A percentile compares a stretch with the other conserved stretches of the same genome.
These are phyloP conservation scores for Dinoponera quadriceps DNA, from an alignment of 1,140 invertebrate genomes.

Conservation along the genomic window DNA sequence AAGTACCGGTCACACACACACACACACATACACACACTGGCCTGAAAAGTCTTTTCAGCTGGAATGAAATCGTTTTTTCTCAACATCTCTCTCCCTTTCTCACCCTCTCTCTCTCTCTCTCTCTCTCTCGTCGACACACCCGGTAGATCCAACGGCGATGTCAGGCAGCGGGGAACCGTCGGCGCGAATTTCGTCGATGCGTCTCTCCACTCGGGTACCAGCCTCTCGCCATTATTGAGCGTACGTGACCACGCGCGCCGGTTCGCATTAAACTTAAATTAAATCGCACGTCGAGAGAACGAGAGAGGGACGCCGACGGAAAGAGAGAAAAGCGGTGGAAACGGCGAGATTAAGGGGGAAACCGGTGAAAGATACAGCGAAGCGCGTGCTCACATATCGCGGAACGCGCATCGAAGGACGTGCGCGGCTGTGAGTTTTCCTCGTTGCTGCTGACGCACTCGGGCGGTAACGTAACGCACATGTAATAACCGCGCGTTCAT, in stretches of 20 bases:
- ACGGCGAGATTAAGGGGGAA: constrained; percentile 11
- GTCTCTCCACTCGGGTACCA: constrained; percentile 48
- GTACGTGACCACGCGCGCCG: constrained; percentile 55
- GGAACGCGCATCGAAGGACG: constrained; percentile 47
- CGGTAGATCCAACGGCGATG: constrained; percentile 29
- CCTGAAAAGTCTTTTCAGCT: too few species aligned
- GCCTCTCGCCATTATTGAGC: constrained; percentile 49
- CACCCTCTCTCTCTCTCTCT: background rate
- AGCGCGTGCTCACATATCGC: background rate
- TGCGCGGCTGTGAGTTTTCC: too few species aligned
- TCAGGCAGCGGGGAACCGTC: constrained; percentile 24
- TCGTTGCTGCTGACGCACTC: constrained; percentile 29
- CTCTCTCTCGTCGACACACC: constrained; percentile 1
- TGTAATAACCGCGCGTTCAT: constrained; percentile 18
- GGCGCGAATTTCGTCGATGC: constrained; percentile 52
- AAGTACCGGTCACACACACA: too few species aligned
- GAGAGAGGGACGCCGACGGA: background rate
- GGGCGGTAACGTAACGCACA: constrained; percentile 16
- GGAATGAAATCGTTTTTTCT: too few species aligned
- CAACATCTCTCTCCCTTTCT: too few species aligned
- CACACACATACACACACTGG: too few species aligned
- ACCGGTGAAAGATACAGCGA: constrained; percentile 37
- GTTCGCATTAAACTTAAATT: constrained; percentile 55
- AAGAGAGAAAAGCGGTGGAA: too few species aligned
- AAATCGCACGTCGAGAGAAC: constrained; percentile 45